Evolutionary conservation across 2,888 invertebrate species (phyloP).

Genomic region (Parnassius mnemosyne): DNA sequence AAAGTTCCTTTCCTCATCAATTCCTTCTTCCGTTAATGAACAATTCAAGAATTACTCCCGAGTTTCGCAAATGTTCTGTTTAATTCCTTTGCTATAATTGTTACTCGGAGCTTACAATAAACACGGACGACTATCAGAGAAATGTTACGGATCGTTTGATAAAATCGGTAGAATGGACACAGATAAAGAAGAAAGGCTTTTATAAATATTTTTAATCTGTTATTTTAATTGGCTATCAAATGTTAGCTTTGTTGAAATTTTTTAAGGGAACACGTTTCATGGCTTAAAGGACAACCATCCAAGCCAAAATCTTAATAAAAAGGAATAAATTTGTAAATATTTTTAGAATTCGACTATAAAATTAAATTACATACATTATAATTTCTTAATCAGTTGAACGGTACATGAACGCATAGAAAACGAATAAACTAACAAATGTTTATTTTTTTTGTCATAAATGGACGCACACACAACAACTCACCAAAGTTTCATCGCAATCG

Average conservation of each 20-base stretch:
- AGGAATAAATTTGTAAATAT: too few relatives aligned
- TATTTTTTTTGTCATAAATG: too few relatives aligned
- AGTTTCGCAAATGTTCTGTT: conserved; percentile 33
- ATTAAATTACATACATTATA: too few relatives aligned
- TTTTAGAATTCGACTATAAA: too few relatives aligned
- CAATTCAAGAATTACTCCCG: conserved; percentile 66
- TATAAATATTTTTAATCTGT: conserved; percentile 18
- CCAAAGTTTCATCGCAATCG: too few relatives aligned
- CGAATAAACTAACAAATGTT: too few relatives aligned
- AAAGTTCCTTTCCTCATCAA: conserved; percentile 58
- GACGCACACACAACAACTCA: too few relatives aligned
- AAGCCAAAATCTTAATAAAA: too few relatives aligned
- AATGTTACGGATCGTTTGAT: conserved; percentile 14
- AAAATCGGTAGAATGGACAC: conserved; percentile 10
- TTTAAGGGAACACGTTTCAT: not conserved
- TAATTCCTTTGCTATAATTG: conserved; percentile 24
- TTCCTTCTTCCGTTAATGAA: conserved; percentile 61
- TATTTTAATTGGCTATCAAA: conserved; percentile 25
- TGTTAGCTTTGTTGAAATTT: conserved; percentile 11
- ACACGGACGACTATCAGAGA: conserved; percentile 9
- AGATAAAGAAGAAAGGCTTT: conserved; percentile 16
- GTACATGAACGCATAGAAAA: too few relatives aligned
- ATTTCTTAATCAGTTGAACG: too few relatives aligned
- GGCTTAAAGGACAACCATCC: too few relatives aligned
- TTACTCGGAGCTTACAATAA: conserved; percentile 6